Conservation (phyloP, 2,888 invertebrate species). For the Ophraella communa region DNA sequence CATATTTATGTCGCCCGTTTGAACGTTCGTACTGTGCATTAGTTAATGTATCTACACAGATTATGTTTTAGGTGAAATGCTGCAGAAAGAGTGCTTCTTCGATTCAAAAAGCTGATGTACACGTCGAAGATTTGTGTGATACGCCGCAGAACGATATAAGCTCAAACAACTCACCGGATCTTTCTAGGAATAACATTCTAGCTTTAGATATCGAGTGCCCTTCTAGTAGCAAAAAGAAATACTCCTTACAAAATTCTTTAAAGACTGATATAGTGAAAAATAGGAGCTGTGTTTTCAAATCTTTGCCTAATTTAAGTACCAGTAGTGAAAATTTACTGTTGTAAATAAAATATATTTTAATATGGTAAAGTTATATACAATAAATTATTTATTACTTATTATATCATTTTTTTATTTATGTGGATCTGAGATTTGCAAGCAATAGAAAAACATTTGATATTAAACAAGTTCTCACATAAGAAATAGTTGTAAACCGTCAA, state of each 20-base stretch:
- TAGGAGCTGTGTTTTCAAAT: slow-evolving; percentile 63
- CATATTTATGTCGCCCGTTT: no score
- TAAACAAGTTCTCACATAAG: no score
- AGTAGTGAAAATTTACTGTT: slow-evolving; percentile 70
- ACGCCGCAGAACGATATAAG: slow-evolving; percentile 37
- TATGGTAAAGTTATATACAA: slow-evolving; percentile 34
- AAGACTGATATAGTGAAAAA: slow-evolving; percentile 53
- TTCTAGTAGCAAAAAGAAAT: slow-evolving; percentile 52
- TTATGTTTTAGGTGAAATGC: slow-evolving; percentile 35
- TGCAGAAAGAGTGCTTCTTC: slow-evolving; percentile 49
- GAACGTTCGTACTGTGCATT: no score
- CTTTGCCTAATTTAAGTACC: slow-evolving; percentile 76
- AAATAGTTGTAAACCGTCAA: no score
- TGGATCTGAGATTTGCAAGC: no score
- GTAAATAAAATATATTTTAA: slow-evolving; percentile 49
- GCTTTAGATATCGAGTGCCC: slow-evolving; percentile 62
- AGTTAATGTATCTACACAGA: neutral
- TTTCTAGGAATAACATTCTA: slow-evolving; percentile 55
- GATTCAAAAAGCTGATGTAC: slow-evolving; percentile 51
- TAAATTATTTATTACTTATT: slow-evolving; percentile 29
- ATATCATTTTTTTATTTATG: neutral
- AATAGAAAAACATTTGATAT: no score
- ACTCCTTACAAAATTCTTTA: slow-evolving; percentile 48
- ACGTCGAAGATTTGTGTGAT: slow-evolving; percentile 49
- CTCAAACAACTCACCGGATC: slow-evolving; percentile 29